phyloP scores from a whole-genome alignment of 2,888 invertebrate genomes.

The Aporophyla lueneburgensis region DNA sequence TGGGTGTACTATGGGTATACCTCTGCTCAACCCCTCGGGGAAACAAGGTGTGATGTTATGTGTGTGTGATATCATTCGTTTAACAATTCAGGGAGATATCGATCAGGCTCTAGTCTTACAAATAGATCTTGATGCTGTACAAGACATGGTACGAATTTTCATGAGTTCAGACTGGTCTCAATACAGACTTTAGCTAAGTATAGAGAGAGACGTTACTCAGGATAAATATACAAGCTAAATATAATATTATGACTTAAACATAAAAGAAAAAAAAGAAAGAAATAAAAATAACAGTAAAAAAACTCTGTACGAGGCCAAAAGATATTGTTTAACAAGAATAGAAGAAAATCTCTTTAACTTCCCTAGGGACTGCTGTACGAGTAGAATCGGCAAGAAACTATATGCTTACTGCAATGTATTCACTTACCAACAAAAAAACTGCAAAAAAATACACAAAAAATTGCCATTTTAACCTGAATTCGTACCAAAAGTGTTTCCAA shows the following conservation, averaged over 20 bases:
- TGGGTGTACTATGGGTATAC: too few relatives aligned
- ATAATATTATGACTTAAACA: too few relatives aligned
- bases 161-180: not conserved
- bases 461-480: not conserved
- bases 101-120: not conserved
- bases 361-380: too few relatives aligned
- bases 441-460: conserved; percentile 7
- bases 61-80: not conserved
- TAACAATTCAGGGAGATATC: too few relatives aligned
- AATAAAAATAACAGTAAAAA: not conserved
- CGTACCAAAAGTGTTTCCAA: conserved; percentile 22
- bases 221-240: not conserved
- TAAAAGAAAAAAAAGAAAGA: too few relatives aligned
- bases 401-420: not conserved
- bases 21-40: too few relatives aligned
- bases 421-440: not conserved
- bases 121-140: not conserved
- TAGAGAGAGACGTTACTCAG: not conserved
- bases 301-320: not conserved
- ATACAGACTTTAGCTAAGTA: not conserved
- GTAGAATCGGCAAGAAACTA: not conserved
- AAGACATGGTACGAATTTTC: not conserved
- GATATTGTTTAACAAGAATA: not conserved
- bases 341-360: not conserved
- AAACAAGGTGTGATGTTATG: too few relatives aligned